Base-by-base conservation (phyloP, 2,113 vertebrate species). In the Rhombomys opimus region DNA sequence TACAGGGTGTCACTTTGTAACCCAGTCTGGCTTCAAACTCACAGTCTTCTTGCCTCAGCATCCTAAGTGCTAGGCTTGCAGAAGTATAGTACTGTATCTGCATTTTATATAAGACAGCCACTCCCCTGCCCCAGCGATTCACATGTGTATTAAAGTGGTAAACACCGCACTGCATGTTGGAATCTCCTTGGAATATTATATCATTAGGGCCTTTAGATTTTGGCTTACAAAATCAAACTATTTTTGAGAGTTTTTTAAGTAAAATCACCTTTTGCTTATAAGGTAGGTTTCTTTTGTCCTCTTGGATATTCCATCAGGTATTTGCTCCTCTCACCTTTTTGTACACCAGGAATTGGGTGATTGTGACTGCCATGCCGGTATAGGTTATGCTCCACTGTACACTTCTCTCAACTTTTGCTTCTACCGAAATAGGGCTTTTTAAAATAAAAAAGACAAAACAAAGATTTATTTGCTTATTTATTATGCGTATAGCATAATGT, bases 101-200 rank as follows among this genome's bases (percentile, higher is more conserved):
- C 11, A 46, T 86, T 93, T 88, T 93, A 22, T 46, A 30, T 52
- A 46, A n/a, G 54, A 54, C 13, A 50, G 3, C 27, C 15, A 57
- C 17, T 25, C 2, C 6, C 25, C 81, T 38, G 13, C 22, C 78
- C 52, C 41, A 15, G 20, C 96, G 59, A 91, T 93, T 86, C 81
- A 20, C 63, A n/a, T 93, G 50, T 13, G 87, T 9, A 9, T 85
- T 91, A 38, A 94, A 70, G 50, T 76, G 89, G 63, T 80, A 90
- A 91, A 65, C 59, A 82, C 25, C 94, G 77, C 50, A 77, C 15
- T 90, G 18, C 0, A 87, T 70, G 63, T 67, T 38, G 63, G 61
- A 88, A 57, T 94, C 86, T 97, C 32, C 75, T 82, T 90, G 57
- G 63, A 73, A 57, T 70, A 67, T 8, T 73, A 72, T 59, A 14